These are phyloP conservation scores for Sturnus vulgaris DNA, from an alignment of 2,113 vertebrate species.

Conservation along the genomic window DNA sequence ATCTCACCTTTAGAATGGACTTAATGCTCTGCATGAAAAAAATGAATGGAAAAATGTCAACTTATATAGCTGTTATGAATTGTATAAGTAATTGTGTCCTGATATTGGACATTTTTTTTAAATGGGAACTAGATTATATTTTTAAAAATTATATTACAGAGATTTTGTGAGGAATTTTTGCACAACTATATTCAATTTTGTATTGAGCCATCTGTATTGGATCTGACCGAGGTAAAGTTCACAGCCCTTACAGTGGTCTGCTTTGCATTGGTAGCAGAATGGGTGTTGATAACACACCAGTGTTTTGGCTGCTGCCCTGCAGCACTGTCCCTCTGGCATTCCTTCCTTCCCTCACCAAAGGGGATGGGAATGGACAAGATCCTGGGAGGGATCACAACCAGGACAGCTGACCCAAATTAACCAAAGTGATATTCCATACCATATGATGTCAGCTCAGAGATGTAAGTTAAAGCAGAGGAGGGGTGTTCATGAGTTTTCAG, in stretches of 20 bases:
- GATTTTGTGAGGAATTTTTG: background rate
- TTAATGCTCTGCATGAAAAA: background rate
- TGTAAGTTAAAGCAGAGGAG: background rate
- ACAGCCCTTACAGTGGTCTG: background rate
- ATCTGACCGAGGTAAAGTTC: background rate
- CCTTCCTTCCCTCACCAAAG: background rate
- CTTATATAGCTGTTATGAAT: background rate
- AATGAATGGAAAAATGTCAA: background rate
- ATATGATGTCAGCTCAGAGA: background rate
- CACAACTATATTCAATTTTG: background rate
- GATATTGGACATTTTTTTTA: background rate
- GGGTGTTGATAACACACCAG: background rate
- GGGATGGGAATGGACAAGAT: too few relatives aligned
- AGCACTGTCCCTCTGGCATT: background rate
- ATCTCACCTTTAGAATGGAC: background rate
- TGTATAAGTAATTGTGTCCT: background rate
- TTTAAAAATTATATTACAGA: background rate
- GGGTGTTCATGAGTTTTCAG: background rate
- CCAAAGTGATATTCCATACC: background rate
- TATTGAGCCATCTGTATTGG: background rate
- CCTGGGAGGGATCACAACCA: too few relatives aligned
- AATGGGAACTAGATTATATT: background rate
- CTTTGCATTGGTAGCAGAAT: background rate
- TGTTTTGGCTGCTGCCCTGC: background rate
- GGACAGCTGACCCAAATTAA: background rate